phyloP scores from a whole-genome alignment of 2,797 vertebrate species.

The Fundulus diaphanus region DNA sequence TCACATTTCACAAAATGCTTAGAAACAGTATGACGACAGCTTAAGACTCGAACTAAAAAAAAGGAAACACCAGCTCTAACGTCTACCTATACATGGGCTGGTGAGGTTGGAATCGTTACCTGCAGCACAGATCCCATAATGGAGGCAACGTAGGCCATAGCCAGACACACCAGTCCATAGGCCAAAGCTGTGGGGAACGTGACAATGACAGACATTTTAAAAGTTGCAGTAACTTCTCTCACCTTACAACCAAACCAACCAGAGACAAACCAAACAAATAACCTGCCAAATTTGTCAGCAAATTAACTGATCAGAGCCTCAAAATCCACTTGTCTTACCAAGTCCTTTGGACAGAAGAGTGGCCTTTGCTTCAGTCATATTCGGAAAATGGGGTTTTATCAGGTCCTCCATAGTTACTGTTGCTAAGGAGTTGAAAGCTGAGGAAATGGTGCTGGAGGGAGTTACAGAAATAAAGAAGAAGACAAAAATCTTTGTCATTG shows the following conservation, averaged over 20 bases:
- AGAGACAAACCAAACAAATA: neutral
- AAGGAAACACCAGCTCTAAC: neutral
- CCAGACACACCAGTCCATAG: slow-evolving; percentile 90
- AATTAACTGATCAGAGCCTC: neutral
- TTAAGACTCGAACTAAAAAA: neutral
- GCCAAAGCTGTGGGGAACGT: slow-evolving; percentile 77
- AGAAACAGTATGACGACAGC: neutral
- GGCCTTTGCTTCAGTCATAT: slow-evolving; percentile 84
- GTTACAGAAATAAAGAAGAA: neutral
- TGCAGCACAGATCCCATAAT: slow-evolving; percentile 91
- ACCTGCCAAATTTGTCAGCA: neutral
- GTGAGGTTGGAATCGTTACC: slow-evolving; percentile 71
- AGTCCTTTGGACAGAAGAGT: slow-evolving; percentile 87
- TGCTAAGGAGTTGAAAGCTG: slow-evolving; percentile 92
- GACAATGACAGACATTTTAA: neutral
- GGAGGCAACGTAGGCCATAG: slow-evolving; percentile 93
- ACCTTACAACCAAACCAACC: neutral
- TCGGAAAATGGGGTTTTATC: slow-evolving; percentile 87
- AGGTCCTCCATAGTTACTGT: slow-evolving; percentile 94
- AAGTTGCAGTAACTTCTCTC: neutral
- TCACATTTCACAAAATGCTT: neutral
- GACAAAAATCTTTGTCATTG: no score
- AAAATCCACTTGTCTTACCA: slow-evolving; percentile 68
- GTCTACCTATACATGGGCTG: neutral
- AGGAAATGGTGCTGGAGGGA: slow-evolving; percentile 88